phyloP scores from a whole-genome alignment of 2,888 invertebrate species.

The Drosophila vallismaia region DNA sequence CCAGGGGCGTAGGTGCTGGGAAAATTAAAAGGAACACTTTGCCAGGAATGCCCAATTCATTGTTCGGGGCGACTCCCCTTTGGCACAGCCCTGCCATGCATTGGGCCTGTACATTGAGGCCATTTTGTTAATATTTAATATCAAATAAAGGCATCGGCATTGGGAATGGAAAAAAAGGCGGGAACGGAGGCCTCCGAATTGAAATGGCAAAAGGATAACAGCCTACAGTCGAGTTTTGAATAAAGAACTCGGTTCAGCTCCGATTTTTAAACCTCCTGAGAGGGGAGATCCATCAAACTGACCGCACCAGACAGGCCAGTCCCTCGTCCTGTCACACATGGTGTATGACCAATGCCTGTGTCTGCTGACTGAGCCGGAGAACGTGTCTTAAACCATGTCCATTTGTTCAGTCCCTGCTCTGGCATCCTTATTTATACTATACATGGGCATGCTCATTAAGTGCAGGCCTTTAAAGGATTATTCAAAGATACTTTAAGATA shows the following conservation, averaged over 20 bases:
- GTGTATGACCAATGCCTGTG: slow-evolving; percentile 51
- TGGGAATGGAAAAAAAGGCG: slow-evolving; percentile 49
- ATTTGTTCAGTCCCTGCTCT: slow-evolving; percentile 44
- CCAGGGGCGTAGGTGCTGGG: slow-evolving; percentile 19
- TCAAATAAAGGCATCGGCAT: slow-evolving; percentile 69
- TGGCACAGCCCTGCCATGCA: slow-evolving; percentile 12
- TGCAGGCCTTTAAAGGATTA: neutral
- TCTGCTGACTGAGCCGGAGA: slow-evolving; percentile 31
- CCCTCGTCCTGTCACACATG: slow-evolving; percentile 34
- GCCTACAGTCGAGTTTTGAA: slow-evolving; percentile 67
- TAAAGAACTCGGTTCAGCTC: slow-evolving; percentile 43
- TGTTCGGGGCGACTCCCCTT: neutral
- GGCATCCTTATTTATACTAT: slow-evolving; percentile 40
- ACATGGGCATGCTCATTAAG: neutral
- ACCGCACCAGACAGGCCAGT: slow-evolving; percentile 48
- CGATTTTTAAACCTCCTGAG: neutral
- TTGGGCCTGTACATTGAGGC: slow-evolving; percentile 72
- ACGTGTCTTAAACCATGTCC: slow-evolving; percentile 71
- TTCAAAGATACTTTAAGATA: neutral
- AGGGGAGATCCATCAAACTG: slow-evolving; percentile 67
- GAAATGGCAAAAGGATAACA: slow-evolving; percentile 60
- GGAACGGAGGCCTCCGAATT: slow-evolving; percentile 41
- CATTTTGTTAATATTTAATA: slow-evolving; percentile 82
- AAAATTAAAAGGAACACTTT: slow-evolving; percentile 20
- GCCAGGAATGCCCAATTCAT: neutral